Evolutionary conservation across 2,113 vertebrate species (phyloP).

Genomic region (Chloroceryle aenea): DNA sequence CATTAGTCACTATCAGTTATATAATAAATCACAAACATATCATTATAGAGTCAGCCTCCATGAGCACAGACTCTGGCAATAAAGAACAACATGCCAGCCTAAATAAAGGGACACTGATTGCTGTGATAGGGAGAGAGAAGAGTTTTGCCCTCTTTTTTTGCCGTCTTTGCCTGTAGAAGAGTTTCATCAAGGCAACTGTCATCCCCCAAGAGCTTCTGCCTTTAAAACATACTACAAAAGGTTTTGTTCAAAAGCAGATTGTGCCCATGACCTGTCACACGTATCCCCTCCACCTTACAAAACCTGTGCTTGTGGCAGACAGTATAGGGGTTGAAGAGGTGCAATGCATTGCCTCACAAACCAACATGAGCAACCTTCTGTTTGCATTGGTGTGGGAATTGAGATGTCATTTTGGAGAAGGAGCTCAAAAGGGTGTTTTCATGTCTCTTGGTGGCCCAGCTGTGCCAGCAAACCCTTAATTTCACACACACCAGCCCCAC

Average conservation of each 20-base stretch:
- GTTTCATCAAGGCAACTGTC: neutral
- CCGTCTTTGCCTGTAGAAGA: neutral
- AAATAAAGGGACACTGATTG: neutral
- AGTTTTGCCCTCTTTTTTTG: neutral
- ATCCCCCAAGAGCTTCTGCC: neutral
- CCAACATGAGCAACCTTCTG: neutral
- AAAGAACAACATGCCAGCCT: neutral
- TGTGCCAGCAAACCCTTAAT: neutral
- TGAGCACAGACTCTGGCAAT: neutral
- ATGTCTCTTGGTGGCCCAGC: fast-evolving
- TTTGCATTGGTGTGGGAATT: neutral
- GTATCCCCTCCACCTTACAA: neutral
- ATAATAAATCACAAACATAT: neutral
- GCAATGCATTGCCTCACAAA: neutral
- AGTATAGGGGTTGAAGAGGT: neutral
- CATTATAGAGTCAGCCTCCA: neutral
- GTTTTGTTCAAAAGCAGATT: neutral
- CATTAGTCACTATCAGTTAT: slow-evolving; percentile 32
- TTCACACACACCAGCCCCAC: neutral
- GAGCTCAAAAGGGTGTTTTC: neutral
- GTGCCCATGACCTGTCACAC: fast-evolving
- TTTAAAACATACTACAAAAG: neutral
- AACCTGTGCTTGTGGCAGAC: neutral
- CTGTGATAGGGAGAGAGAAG: neutral
- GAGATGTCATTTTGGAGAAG: neutral